Evolutionary conservation across 2,888 invertebrate genomes (phyloP).

Genomic region (Ichneumon xanthorius): DNA sequence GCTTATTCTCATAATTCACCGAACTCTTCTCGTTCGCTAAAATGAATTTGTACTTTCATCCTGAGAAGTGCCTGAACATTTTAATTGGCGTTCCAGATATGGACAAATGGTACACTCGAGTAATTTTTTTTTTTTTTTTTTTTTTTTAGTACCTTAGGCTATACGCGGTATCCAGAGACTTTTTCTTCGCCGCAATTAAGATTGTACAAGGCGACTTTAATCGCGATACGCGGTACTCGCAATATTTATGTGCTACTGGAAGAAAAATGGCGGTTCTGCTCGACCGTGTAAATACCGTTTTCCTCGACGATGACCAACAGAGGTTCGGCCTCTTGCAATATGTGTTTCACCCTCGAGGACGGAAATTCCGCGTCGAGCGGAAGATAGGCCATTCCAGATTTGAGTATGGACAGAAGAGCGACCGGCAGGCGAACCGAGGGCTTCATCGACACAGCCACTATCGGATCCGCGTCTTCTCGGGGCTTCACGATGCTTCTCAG

Average conservation of each 20-base stretch:
- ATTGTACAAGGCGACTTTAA: background rate
- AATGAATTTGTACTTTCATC: too few species aligned
- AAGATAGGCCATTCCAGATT: constrained; percentile 93
- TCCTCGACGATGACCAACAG: constrained; percentile 89
- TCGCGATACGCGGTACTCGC: background rate
- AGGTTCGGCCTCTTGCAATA: constrained; percentile 91
- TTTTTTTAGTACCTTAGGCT: too few species aligned
- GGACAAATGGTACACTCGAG: too few species aligned
- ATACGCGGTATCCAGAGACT: too few species aligned
- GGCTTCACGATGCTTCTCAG: constrained; percentile 84
- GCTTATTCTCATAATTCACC: too few species aligned
- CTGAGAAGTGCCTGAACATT: too few species aligned
- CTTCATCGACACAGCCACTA: constrained; percentile 92
- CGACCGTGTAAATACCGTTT: constrained; percentile 85
- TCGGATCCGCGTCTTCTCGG: constrained; percentile 88
- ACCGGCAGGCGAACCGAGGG: constrained; percentile 90
- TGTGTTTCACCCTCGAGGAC: constrained; percentile 90
- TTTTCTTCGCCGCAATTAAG: too few species aligned
- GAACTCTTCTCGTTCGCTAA: too few species aligned
- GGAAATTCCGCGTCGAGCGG: constrained; percentile 92
- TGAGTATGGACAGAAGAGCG: constrained; percentile 91
- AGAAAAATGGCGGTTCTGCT: background rate
- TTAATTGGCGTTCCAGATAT: too few species aligned
- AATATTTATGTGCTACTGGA: background rate
- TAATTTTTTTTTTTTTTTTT: too few species aligned